These are phyloP conservation scores for Drosophila rellima DNA, from an alignment of 2,888 invertebrate genomes.

Conservation along the genomic window DNA sequence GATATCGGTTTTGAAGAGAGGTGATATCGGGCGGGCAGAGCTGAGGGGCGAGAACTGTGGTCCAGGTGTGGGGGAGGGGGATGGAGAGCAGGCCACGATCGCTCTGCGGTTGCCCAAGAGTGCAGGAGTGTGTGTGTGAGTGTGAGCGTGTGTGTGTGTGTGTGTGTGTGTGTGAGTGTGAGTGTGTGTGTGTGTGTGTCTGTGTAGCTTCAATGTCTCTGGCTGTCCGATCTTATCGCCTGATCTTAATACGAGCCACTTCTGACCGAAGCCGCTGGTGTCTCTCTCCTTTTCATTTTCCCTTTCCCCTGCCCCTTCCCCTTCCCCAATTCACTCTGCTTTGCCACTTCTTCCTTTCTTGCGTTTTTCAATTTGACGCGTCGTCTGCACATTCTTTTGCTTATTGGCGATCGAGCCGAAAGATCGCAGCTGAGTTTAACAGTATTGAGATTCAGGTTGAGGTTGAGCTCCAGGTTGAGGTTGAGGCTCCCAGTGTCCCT, in stretches of 20 bases:
- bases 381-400: slow-evolving; percentile 73
- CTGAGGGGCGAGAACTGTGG: no score
- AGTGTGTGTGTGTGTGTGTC: slow-evolving; percentile 22
- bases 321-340: no score
- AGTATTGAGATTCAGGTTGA: background rate
- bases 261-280: slow-evolving; percentile 54
- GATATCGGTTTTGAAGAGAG: slow-evolving; percentile 8
- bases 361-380: slow-evolving; percentile 76
- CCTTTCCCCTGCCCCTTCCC: background rate
- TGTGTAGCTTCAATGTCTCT: slow-evolving; percentile 51
- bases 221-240: slow-evolving; percentile 84
- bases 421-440: slow-evolving; percentile 27
- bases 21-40: no score
- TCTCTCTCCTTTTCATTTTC: background rate
- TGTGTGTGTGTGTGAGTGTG: slow-evolving; percentile 35
- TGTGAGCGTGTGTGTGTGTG: slow-evolving; percentile 26
- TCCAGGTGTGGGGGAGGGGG: background rate
- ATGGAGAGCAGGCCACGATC: slow-evolving; percentile 44
- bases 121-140: slow-evolving; percentile 14
- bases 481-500: slow-evolving; percentile 1
- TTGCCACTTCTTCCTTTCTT: slow-evolving; percentile 17
- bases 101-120: slow-evolving; percentile 37
- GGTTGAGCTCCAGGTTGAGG: background rate
- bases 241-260: slow-evolving; percentile 84
- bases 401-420: slow-evolving; percentile 64